Conservation (phyloP, 2,797 vertebrate species). For the Neoniphon sammara region DNA sequence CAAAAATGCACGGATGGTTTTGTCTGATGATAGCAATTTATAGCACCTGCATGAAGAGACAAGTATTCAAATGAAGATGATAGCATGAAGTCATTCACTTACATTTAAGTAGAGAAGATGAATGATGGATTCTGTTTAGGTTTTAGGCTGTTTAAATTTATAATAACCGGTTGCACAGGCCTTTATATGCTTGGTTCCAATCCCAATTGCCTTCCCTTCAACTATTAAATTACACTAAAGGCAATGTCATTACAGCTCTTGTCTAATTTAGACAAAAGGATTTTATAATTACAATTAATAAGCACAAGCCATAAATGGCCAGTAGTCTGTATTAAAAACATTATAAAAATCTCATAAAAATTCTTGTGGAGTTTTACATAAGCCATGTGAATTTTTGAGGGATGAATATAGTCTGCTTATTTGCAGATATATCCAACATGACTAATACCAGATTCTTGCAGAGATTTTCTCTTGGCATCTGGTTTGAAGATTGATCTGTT, state of each 20-base stretch:
- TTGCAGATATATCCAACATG: slow-evolving; percentile 53
- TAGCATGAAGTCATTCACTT: slow-evolving; percentile 13
- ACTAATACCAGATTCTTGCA: slow-evolving; percentile 55
- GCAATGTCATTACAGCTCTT: neutral
- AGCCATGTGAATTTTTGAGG: slow-evolving; percentile 61
- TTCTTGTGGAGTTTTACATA: slow-evolving; percentile 41
- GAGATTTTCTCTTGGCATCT: slow-evolving; percentile 67
- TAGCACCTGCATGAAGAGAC: too few species aligned
- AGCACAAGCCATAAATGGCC: slow-evolving; percentile 45
- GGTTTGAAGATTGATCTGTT: slow-evolving; percentile 63
- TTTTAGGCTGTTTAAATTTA: too few species aligned
- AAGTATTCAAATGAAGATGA: neutral
- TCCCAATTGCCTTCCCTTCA: neutral
- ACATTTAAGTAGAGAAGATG: slow-evolving; percentile 10
- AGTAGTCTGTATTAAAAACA: slow-evolving; percentile 35
- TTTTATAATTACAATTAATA: slow-evolving; percentile 58
- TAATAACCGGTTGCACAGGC: too few species aligned
- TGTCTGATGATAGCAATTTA: too few species aligned
- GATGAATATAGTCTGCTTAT: slow-evolving; percentile 64
- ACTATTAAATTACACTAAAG: neutral
- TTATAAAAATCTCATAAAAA: slow-evolving; percentile 43
- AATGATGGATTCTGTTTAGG: slow-evolving; percentile 15
- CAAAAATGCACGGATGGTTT: slow-evolving; percentile 5
- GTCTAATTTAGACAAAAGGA: slow-evolving; percentile 34
- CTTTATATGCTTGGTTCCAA: slow-evolving; percentile 9